Percentiles rank a stretch among this genome's conserved stretches.
Evolutionary conservation across 2,888 invertebrate species (phyloP).

Genomic region (Drosophila cracens): DNA sequence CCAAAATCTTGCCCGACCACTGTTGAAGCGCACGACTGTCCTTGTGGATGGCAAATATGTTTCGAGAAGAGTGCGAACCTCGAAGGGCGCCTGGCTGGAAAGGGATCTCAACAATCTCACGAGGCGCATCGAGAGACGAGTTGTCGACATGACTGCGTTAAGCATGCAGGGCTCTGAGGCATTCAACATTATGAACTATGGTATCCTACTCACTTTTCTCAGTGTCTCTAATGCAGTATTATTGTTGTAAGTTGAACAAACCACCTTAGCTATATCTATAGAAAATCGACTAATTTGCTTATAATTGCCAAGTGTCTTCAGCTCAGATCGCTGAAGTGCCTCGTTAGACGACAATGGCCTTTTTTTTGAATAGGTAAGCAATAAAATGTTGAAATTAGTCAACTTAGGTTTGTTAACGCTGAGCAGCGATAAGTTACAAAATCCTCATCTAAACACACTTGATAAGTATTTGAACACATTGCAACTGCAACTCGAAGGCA

Average conservation of each 20-base stretch:
- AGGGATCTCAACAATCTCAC: no score
- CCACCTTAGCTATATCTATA: not conserved
- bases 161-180: no score
- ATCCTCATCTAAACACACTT: constrained; percentile 13
- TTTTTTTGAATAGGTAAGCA: constrained; percentile 8
- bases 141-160: no score
- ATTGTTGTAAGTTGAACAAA: not conserved
- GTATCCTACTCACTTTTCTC: not conserved
- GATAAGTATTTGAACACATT: constrained; percentile 50
- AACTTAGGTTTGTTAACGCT: constrained; percentile 28
- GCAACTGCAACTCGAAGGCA: constrained; percentile 22
- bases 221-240: not conserved
- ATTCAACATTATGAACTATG: no score
- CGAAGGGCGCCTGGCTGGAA: no score
- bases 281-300: not conserved
- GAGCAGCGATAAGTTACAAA: constrained; percentile 1
- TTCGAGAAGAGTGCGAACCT: no score
- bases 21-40: no score
- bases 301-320: not conserved
- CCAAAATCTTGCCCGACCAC: no score
- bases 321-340: not conserved
- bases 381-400: constrained; percentile 38
- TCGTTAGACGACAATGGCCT: not conserved
- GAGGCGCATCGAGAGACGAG: no score
- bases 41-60: no score